A percentile compares a stretch with the other conserved stretches of the same genome.
phyloP scores from a whole-genome alignment of 1,140 invertebrate species.

The Streblospio benedicti region DNA sequence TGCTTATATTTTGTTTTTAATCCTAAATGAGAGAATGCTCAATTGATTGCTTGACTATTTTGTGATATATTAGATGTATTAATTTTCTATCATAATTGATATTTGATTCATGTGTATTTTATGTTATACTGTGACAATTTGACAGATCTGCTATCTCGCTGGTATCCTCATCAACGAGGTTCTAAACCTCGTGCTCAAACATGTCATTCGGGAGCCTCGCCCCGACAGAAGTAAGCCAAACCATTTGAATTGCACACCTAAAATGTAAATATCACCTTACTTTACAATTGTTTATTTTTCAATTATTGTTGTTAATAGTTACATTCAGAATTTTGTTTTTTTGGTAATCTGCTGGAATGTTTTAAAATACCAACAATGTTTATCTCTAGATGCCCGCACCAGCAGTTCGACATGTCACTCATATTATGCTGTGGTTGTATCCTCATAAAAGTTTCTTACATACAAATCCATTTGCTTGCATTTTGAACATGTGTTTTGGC shows the following conservation, averaged over 20 bases:
- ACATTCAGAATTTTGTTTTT: background rate
- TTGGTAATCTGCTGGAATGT: background rate
- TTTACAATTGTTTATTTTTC: constrained; percentile 29
- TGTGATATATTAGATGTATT: background rate
- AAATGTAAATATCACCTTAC: background rate
- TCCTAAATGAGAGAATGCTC: background rate
- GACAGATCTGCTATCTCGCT: constrained; percentile 74
- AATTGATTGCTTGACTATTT: background rate
- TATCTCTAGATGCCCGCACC: background rate
- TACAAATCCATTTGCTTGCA: too few species aligned
- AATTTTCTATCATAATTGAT: background rate
- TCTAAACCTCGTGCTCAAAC: constrained; percentile 72
- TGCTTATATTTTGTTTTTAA: background rate
- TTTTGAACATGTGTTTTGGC: too few species aligned
- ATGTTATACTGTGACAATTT: constrained; percentile 25
- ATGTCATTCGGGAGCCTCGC: constrained; percentile 69
- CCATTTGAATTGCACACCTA: background rate
- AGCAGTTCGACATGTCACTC: too few species aligned
- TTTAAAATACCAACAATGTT: background rate
- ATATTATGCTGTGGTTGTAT: too few species aligned
- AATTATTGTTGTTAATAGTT: background rate
- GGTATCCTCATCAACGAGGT: constrained; percentile 71
- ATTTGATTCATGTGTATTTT: background rate
- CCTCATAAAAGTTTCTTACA: too few species aligned
- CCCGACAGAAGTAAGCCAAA: constrained; percentile 50